These are phyloP conservation scores for Xyrauchen texanus DNA, from an alignment of 2,113 vertebrate genomes.

Conservation along the genomic window DNA sequence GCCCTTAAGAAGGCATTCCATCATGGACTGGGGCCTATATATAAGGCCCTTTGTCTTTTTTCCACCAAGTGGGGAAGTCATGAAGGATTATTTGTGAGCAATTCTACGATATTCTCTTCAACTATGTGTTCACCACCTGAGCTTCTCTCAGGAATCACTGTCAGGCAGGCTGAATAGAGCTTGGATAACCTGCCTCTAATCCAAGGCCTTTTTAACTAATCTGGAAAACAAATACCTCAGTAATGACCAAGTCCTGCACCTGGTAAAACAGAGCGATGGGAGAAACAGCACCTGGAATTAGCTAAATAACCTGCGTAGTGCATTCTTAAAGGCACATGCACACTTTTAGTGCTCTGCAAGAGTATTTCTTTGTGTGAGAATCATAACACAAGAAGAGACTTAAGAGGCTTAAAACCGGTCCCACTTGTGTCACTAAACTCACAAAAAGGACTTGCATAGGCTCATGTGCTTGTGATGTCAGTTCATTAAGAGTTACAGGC, in stretches of 20 bases:
- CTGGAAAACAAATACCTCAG: conserved; percentile 78
- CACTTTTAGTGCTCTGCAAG: background rate
- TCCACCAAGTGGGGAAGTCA: background rate
- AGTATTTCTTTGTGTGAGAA: no score
- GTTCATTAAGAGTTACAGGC: background rate
- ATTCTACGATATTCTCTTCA: conserved; percentile 45
- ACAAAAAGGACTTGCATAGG: no score
- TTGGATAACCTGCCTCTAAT: conserved; percentile 69
- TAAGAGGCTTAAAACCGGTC: no score
- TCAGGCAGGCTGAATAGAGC: conserved; percentile 46
- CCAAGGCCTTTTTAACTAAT: conserved; percentile 68
- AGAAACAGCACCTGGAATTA: conserved; percentile 75
- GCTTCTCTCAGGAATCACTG: conserved; percentile 48
- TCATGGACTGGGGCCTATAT: background rate
- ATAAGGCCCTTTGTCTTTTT: background rate
- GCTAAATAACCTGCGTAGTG: conserved; percentile 62
- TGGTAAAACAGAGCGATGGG: conserved; percentile 72
- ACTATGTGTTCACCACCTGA: conserved; percentile 1
- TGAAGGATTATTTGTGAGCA: conserved; percentile 45
- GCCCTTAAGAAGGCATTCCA: background rate
- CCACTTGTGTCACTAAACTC: no score
- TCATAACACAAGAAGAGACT: no score
- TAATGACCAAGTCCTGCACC: conserved; percentile 75
- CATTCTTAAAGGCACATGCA: conserved; percentile 69
- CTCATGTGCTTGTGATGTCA: no score